These are phyloP conservation scores for Danionella dracula DNA, from an alignment of 2,797 vertebrate genomes.

Conservation along the genomic window DNA sequence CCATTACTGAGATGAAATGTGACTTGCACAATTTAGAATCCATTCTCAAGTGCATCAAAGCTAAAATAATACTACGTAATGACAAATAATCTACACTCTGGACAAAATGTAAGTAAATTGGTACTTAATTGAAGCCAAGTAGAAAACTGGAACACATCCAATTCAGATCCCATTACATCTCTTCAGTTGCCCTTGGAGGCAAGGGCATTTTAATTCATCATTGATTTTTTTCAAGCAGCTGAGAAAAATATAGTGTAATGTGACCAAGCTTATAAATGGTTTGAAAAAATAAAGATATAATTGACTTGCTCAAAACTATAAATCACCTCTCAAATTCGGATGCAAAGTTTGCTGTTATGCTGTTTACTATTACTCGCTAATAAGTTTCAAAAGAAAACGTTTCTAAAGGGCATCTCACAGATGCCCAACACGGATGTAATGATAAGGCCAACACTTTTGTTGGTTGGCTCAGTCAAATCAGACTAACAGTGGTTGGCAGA, in stretches of 20 bases:
- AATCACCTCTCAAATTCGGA: too few relatives aligned
- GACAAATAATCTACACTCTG: constrained; percentile 27
- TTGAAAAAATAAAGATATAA: too few relatives aligned
- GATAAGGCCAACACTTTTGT: constrained; percentile 30
- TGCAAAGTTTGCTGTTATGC: too few relatives aligned
- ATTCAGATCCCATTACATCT: constrained; percentile 38
- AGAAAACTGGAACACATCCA: constrained; percentile 38
- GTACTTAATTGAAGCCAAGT: constrained; percentile 43
- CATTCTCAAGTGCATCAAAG: constrained; percentile 33
- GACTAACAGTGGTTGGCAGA: constrained; percentile 62
- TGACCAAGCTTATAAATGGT: too few relatives aligned
- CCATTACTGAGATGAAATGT: constrained; percentile 6
- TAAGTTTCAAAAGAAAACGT: too few relatives aligned
- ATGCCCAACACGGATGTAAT: constrained; percentile 35
- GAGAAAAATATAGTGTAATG: too few relatives aligned
- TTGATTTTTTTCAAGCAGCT: too few relatives aligned
- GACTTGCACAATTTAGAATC: constrained; percentile 22
- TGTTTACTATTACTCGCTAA: too few relatives aligned
- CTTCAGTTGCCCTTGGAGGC: constrained; percentile 30
- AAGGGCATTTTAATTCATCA: constrained; percentile 34
- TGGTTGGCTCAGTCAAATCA: constrained; percentile 45
- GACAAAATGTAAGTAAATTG: constrained; percentile 43
- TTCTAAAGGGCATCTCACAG: too few relatives aligned
- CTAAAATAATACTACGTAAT: constrained; percentile 24
- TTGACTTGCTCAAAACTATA: too few relatives aligned